phyloP scores from a whole-genome alignment of 2,888 invertebrate genomes.

The Sarcophaga subvicina region DNA sequence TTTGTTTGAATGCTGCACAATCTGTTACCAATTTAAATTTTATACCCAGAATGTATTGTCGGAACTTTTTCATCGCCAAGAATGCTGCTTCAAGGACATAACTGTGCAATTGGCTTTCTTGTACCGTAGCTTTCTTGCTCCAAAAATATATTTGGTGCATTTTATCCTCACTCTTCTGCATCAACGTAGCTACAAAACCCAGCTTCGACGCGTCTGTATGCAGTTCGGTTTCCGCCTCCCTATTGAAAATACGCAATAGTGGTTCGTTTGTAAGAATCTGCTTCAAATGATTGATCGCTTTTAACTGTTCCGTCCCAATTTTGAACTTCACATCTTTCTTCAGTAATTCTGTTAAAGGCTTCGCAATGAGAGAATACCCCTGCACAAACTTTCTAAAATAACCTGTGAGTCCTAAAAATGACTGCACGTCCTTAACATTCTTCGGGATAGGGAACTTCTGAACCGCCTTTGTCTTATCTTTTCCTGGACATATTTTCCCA shows the following conservation, averaged over 20 bases:
- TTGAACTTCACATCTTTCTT: slow-evolving; percentile 54
- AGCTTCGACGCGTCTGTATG: slow-evolving; percentile 55
- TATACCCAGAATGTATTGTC: slow-evolving; percentile 47
- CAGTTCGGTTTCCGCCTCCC: slow-evolving; percentile 35
- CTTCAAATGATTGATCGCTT: slow-evolving; percentile 13
- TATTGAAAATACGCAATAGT: slow-evolving; percentile 33
- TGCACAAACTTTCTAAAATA: slow-evolving; percentile 52
- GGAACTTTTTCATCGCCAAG: slow-evolving; percentile 42
- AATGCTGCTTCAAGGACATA: slow-evolving; percentile 58
- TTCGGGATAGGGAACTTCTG: slow-evolving; percentile 38
- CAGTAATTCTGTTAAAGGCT: slow-evolving; percentile 55
- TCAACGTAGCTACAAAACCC: slow-evolving; percentile 55
- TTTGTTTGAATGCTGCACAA: slow-evolving; percentile 62
- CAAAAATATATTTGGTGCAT: slow-evolving; percentile 53
- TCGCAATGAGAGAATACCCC: slow-evolving; percentile 38
- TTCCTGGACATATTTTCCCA: slow-evolving; percentile 28
- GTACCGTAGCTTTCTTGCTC: slow-evolving; percentile 52
- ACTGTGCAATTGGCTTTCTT: slow-evolving; percentile 45
- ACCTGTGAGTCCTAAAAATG: slow-evolving; percentile 53
- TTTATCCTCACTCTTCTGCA: slow-evolving; percentile 51
- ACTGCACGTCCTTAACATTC: slow-evolving; percentile 40
- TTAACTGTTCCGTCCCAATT: slow-evolving; percentile 44
- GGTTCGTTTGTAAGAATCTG: slow-evolving; percentile 40
- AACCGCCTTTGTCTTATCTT: slow-evolving; percentile 21
- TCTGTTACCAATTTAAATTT: slow-evolving; percentile 47